These are phyloP conservation scores for Chrysocyon brachyurus DNA, from an alignment of 2,797 vertebrate species.

Conservation along the genomic window DNA sequence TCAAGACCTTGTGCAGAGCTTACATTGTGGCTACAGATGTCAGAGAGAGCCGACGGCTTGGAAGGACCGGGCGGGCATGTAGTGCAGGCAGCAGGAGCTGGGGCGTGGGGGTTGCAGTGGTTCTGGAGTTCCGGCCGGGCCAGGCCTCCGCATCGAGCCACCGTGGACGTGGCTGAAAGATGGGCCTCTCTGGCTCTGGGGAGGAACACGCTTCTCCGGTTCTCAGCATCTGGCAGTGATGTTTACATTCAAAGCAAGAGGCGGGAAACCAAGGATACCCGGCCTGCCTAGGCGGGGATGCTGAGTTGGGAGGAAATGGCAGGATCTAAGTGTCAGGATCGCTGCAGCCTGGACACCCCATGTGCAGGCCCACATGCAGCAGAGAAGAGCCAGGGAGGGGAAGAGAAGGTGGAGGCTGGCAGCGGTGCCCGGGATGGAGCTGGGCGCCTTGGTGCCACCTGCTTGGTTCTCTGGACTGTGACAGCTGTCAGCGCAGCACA, in stretches of 20 bases:
- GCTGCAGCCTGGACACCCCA: no score
- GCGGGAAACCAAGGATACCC: background rate
- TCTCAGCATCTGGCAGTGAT: background rate
- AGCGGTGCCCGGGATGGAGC: rapidly evolving
- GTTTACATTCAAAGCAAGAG: background rate
- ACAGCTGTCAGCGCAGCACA: background rate
- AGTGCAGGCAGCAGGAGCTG: background rate
- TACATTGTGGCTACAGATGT: background rate
- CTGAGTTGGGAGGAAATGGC: background rate
- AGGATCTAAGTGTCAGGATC: background rate
- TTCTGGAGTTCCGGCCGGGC: background rate
- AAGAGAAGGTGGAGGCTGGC: background rate
- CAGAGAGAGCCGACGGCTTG: background rate
- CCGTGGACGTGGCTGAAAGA: background rate
- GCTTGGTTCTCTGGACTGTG: background rate
- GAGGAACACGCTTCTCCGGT: background rate
- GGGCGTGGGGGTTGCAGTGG: no score
- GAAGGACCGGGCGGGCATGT: background rate
- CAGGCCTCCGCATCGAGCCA: background rate
- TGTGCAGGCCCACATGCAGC: rapidly evolving
- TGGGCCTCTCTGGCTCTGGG: background rate
- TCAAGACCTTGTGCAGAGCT: background rate
- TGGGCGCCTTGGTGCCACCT: background rate
- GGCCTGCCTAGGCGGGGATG: background rate
- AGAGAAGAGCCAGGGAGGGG: background rate